A percentile compares a stretch with the other conserved stretches of the same genome.
Evolutionary conservation across 1,140 invertebrate genomes (phyloP).

Genomic region (Apocrypta bakeri): DNA sequence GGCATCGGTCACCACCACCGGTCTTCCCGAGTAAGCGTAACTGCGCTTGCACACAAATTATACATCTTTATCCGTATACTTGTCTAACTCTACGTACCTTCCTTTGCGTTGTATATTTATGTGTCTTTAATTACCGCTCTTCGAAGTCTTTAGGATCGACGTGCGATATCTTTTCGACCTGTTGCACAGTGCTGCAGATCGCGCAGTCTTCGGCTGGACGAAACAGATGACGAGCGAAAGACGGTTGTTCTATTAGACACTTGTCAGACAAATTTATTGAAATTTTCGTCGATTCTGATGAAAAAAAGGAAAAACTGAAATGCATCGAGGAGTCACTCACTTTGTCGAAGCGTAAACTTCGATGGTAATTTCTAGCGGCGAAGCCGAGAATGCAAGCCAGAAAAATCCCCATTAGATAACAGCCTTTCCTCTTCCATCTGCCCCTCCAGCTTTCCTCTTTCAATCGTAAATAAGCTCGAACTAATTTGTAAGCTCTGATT

Average conservation of each 20-base stretch:
- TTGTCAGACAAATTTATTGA: conserved; percentile 63
- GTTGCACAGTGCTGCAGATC: conserved; percentile 80
- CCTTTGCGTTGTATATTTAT: background rate
- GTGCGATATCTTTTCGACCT: conserved; percentile 79
- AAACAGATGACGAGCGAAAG: conserved; percentile 77
- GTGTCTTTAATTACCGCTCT: conserved; percentile 67
- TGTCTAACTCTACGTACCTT: no score
- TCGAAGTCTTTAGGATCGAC: conserved; percentile 82
- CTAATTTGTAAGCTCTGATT: background rate
- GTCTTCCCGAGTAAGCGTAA: conserved; percentile 85
- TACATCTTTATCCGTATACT: background rate
- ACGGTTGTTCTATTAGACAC: conserved; percentile 79
- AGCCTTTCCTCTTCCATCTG: background rate
- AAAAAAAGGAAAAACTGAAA: background rate
- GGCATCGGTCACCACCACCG: conserved; percentile 90
- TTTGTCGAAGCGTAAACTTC: background rate
- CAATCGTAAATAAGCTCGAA: background rate
- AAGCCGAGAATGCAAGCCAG: background rate
- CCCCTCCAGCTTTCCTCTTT: background rate
- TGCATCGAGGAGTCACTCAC: conserved; percentile 20
- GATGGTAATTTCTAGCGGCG: background rate
- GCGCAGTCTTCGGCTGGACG: conserved; percentile 85
- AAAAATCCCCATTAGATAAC: background rate
- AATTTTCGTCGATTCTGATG: background rate
- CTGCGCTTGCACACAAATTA: conserved; percentile 60